Conservation (phyloP, 2,888 invertebrate species). For the Epinotia ramella region DNA sequence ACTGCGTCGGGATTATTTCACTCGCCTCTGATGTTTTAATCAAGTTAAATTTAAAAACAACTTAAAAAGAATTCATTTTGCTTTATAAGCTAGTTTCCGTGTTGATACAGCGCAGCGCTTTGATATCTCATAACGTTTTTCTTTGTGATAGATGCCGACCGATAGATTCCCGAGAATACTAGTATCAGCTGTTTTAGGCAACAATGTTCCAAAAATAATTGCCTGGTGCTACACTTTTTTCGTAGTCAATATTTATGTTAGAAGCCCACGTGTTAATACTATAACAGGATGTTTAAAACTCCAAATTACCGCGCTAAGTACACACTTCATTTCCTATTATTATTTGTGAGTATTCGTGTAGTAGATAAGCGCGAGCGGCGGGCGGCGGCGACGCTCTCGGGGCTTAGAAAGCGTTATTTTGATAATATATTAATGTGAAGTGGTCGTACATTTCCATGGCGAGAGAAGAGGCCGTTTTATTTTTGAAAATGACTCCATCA, state of each 20-base stretch:
- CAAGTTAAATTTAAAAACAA: slow-evolving; percentile 53
- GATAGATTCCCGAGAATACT: slow-evolving; percentile 48
- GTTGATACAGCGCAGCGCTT: slow-evolving; percentile 29
- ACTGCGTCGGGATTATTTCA: slow-evolving; percentile 68
- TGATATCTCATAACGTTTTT: slow-evolving; percentile 22
- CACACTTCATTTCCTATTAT: slow-evolving; percentile 78
- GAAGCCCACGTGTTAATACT: slow-evolving; percentile 74
- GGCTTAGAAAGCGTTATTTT: slow-evolving; percentile 72
- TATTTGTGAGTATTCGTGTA: slow-evolving; percentile 72
- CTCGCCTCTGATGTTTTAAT: slow-evolving; percentile 75
- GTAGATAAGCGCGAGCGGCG: slow-evolving; percentile 67
- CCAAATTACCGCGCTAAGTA: slow-evolving; percentile 74
- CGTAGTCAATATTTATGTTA: slow-evolving; percentile 75
- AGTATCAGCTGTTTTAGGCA: slow-evolving; percentile 37
- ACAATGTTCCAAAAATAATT: slow-evolving; percentile 65
- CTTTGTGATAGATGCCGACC: slow-evolving; percentile 33
- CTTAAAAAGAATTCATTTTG: slow-evolving; percentile 33
- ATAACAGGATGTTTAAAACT: slow-evolving; percentile 80
- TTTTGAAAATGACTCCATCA: slow-evolving; percentile 83
- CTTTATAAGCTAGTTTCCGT: slow-evolving; percentile 34
- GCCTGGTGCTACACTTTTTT: slow-evolving; percentile 68
- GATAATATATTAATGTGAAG: slow-evolving; percentile 79
- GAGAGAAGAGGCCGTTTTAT: slow-evolving; percentile 76
- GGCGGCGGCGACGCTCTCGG: slow-evolving; percentile 54
- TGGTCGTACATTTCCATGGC: slow-evolving; percentile 73